phyloP scores from a whole-genome alignment of 92 coral and sea anemone species.

The Micromussa lordhowensis region DNA sequence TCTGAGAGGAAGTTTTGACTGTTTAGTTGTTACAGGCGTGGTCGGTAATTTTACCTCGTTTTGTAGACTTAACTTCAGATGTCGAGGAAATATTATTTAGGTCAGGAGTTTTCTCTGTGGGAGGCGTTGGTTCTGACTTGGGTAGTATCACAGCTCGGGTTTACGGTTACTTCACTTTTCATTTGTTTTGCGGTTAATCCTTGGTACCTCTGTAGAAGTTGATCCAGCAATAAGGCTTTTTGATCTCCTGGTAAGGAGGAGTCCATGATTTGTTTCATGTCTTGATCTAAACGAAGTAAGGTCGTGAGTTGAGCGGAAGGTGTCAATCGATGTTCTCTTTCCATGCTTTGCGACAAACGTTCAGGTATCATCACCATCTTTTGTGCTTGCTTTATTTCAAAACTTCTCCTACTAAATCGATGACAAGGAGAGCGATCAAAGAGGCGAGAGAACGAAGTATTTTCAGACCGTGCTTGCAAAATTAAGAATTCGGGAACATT shows the following conservation, averaged over 20 bases:
- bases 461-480: too few relatives aligned
- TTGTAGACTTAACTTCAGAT: background rate
- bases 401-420: conserved; percentile 12
- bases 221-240: conserved; percentile 1
- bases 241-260: conserved; percentile 25
- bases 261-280: conserved; percentile 29
- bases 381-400: conserved; percentile 38
- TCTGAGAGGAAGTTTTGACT: background rate
- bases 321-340: conserved; percentile 38
- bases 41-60: background rate
- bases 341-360: conserved; percentile 30
- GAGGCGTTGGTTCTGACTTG: background rate
- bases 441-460: conserved; percentile 23
- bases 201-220: conserved; percentile 16
- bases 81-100: background rate
- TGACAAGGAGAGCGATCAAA: conserved; percentile 26
- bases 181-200: conserved; percentile 19
- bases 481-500: too few relatives aligned
- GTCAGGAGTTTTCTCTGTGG: background rate
- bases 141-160: conserved; percentile 1
- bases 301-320: conserved; percentile 26
- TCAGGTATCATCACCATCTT: conserved; percentile 38
- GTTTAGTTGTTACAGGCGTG: background rate
- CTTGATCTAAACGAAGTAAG: conserved; percentile 15
- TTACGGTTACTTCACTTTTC: background rate